Evolutionary conservation across 2,113 vertebrate genomes (phyloP), one percentile per base, ranked within the genome.

Genomic region (Casuarius casuarius): DNA sequence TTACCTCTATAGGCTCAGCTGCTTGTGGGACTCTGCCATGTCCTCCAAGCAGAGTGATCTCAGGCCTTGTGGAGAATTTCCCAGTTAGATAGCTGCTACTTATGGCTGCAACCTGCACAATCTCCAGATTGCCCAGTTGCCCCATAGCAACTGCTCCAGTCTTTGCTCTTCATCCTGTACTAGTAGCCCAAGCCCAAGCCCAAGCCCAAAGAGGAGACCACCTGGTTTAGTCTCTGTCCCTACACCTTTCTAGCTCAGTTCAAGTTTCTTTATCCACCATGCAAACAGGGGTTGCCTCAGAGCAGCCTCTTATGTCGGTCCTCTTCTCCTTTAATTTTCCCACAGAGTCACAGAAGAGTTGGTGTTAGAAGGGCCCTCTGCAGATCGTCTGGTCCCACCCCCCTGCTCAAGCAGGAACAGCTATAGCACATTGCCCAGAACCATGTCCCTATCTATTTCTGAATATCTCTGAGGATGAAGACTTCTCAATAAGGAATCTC

Each of bases 391-490:
- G 46, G 8, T 9, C 3, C 4, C 33, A 59, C 16, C 18, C 31
- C 56, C 4, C 23, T 42, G 31, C 21, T 68, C 31, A 33, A 1
- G 1, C 10, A 42, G 12, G 20, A 6, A 40, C 9, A 46, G 23
- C 13, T 23, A 10, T 5, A 63, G 12, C 20, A 88, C 7, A 13
- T 38, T 80, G 28, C 42, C 59, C n/a, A 38, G 26, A 21, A 35
- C 17, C 0, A 0, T 11, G 14, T 54, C 33, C 26, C 56, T 67
- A 3, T 44, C 22, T 2, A 1, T 10, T 42, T 42, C 42, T 54
- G 52, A 54, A 54, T 56, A 29, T 56, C 26, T 56, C 54, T 14
- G 29, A 21, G 26, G 14, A 56, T 56, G 54, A 56, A 29, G 54
- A 56, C 28, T 28, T 16, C 44, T 46, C 44, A 46, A 46, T 15